Percentiles rank a stretch among this genome's conserved stretches.
Evolutionary conservation across 2,113 vertebrate species (phyloP).

Genomic region (Grammomys dolichurus): DNA sequence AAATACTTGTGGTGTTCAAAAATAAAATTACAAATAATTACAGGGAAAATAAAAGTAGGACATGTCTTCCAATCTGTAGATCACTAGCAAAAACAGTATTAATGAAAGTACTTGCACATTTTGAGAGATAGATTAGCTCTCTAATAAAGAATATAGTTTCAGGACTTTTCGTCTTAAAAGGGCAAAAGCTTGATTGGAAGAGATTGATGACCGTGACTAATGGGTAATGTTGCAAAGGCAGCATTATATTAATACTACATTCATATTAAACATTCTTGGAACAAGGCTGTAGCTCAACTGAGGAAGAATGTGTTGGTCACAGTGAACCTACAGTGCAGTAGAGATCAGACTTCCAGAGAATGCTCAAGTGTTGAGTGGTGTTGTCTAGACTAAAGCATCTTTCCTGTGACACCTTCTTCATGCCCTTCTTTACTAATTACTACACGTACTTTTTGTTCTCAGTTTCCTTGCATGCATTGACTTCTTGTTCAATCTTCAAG

Average conservation of each 20-base stretch:
- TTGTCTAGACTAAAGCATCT: neutral
- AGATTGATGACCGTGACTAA: neutral
- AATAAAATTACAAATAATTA: conserved; percentile 20
- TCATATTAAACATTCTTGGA: neutral
- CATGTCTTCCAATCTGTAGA: neutral
- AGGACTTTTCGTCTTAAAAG: neutral
- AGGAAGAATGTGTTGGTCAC: neutral
- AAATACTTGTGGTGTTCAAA: conserved; percentile 28
- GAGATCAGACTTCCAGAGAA: neutral
- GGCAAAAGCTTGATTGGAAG: neutral
- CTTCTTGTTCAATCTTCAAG: neutral
- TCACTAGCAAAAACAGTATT: conserved; percentile 10
- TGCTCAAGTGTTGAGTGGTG: neutral
- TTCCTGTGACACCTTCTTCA: neutral
- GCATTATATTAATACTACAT: neutral
- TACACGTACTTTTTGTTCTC: neutral
- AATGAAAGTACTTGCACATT: conserved; percentile 39
- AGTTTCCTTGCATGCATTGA: neutral
- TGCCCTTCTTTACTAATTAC: neutral
- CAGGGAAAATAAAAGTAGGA: neutral
- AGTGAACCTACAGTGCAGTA: neutral
- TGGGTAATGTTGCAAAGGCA: conserved; percentile 22
- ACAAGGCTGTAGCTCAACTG: neutral
- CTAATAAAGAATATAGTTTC: neutral
- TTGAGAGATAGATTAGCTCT: neutral